A percentile compares a stretch with the other conserved stretches of the same genome.
Evolutionary conservation across 2,797 vertebrate genomes (phyloP).

Genomic region (Synanceia verrucosa): DNA sequence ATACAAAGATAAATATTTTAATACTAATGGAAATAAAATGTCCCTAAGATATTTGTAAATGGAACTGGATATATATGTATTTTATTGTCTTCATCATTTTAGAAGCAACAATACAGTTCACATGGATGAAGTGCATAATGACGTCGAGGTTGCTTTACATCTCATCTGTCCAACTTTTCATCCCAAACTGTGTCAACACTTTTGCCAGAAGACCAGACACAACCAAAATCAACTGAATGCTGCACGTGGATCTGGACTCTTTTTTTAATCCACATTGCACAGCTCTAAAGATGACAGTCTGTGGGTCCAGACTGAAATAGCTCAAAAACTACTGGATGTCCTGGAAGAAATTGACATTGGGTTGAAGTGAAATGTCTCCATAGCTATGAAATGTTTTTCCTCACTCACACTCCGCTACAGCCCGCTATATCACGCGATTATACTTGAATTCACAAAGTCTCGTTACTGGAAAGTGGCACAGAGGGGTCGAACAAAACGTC

Average conservation of each 20-base stretch:
- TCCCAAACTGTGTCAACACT: constrained; percentile 18
- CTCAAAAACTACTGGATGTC: background rate
- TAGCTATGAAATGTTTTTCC: background rate
- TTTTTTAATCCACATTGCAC: background rate
- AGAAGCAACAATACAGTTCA: constrained; percentile 8
- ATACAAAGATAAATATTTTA: constrained; percentile 3
- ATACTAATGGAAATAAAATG: constrained; percentile 17
- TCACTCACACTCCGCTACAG: no score
- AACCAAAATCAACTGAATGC: background rate
- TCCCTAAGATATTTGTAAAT: constrained; percentile 10
- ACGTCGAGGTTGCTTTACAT: constrained; percentile 22
- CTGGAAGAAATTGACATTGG: background rate
- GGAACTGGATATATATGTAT: background rate
- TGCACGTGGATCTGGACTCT: background rate
- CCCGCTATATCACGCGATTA: no score
- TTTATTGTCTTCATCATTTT: constrained; percentile 1
- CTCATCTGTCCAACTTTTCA: background rate
- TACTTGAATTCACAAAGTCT: no score
- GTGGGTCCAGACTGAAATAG: background rate
- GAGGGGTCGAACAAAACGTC: no score
- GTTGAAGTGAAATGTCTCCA: background rate
- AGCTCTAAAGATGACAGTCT: background rate
- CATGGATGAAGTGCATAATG: constrained; percentile 7
- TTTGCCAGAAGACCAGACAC: constrained; percentile 18
- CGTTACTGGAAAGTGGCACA: no score